Conservation (phyloP, 2,797 vertebrate genomes). For the Crocidura indochinensis region DNA sequence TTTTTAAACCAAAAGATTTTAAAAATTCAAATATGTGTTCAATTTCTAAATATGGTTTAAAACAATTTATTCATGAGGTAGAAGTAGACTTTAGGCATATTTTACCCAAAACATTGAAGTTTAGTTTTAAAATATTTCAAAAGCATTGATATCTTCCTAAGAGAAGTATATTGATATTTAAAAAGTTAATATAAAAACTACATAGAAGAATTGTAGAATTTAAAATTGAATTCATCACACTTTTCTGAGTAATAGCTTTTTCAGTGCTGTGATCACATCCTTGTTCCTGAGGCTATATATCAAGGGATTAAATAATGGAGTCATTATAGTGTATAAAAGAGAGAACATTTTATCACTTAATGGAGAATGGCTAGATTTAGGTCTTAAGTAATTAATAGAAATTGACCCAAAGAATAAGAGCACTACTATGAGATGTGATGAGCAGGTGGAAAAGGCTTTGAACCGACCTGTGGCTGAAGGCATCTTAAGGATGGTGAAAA, state of each 20-base stretch:
- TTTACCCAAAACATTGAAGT: not conserved
- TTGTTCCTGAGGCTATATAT: not conserved
- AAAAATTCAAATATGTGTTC: not conserved
- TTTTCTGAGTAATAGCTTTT: not conserved
- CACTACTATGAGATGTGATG: slow-evolving; percentile 61
- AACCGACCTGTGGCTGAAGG: slow-evolving; percentile 35
- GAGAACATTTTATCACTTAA: not conserved
- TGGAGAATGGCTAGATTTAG: not conserved
- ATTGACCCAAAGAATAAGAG: slow-evolving; percentile 50
- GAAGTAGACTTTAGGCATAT: not conserved
- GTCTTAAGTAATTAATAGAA: slow-evolving; percentile 14
- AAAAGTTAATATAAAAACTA: not conserved
- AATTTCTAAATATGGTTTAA: not conserved
- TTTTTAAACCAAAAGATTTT: not conserved
- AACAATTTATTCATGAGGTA: not conserved
- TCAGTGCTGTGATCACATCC: not conserved
- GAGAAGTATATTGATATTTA: not conserved
- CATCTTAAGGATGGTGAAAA: slow-evolving; percentile 17
- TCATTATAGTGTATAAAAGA: not conserved
- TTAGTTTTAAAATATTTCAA: too few relatives aligned
- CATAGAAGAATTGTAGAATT: too few relatives aligned
- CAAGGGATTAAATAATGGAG: not conserved
- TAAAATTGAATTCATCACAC: not conserved
- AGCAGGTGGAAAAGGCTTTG: slow-evolving; percentile 75
- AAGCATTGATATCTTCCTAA: not conserved